These are phyloP conservation scores for Brachionus plicatilis DNA, from an alignment of 1,140 invertebrate genomes.

Conservation along the genomic window DNA sequence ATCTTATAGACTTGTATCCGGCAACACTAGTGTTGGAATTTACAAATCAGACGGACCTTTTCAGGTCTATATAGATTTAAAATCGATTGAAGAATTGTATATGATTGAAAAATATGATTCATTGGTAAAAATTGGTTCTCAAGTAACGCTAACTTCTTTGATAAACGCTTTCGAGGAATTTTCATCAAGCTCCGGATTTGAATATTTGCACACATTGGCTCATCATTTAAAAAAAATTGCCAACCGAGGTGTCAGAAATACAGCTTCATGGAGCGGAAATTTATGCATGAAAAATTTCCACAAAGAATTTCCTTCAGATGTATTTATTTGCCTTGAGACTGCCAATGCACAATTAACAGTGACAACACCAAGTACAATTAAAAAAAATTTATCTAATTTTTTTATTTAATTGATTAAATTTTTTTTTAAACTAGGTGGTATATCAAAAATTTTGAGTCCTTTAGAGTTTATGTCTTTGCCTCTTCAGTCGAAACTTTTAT, in stretches of 20 bases:
- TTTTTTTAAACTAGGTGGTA: not conserved
- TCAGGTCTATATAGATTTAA: slow-evolving; percentile 68
- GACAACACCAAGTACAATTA: not conserved
- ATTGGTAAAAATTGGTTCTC: slow-evolving; percentile 22
- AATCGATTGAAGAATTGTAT: slow-evolving; percentile 62
- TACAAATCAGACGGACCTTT: slow-evolving; percentile 58
- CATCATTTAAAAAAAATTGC: slow-evolving; percentile 21
- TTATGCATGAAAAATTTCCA: slow-evolving; percentile 69
- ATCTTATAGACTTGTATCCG: slow-evolving; percentile 31
- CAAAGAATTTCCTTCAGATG: slow-evolving; percentile 68
- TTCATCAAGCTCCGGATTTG: not conserved
- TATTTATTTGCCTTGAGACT: slow-evolving; percentile 68
- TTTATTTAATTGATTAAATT: not conserved
- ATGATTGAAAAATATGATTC: slow-evolving; percentile 12
- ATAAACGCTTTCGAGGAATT: not conserved
- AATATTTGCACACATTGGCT: slow-evolving; percentile 3
- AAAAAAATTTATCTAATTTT: too few species aligned
- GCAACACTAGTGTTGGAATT: slow-evolving; percentile 54
- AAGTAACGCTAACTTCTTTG: not conserved
- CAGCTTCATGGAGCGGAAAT: slow-evolving; percentile 68
- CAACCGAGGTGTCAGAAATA: slow-evolving; percentile 10
- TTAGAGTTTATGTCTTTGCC: slow-evolving; percentile 61
- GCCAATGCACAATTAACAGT: slow-evolving; percentile 59
- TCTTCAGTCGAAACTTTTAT: slow-evolving; percentile 64
- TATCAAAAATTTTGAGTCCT: slow-evolving; percentile 27